A percentile compares a stretch with the other conserved stretches of the same genome.
Evolutionary conservation across 1,140 invertebrate genomes (phyloP).

Genomic region (Trichoplusia ni): DNA sequence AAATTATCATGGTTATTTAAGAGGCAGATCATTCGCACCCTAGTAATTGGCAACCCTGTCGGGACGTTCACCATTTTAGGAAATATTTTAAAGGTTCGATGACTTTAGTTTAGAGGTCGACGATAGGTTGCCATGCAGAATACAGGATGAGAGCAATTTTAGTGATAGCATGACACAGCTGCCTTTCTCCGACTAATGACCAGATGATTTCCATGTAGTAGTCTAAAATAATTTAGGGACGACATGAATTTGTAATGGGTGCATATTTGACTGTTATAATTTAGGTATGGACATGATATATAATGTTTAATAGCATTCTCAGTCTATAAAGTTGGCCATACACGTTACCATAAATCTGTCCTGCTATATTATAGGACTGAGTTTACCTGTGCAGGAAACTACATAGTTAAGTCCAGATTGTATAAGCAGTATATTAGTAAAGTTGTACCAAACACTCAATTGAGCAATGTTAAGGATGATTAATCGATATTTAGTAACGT

Average conservation of each 20-base stretch:
- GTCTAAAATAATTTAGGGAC: not conserved
- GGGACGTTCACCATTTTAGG: conserved; percentile 75
- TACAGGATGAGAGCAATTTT: conserved; percentile 62
- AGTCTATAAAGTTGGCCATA: no score
- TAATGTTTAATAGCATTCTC: no score
- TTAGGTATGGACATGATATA: not conserved
- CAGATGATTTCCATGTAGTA: not conserved
- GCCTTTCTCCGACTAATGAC: conserved; percentile 16
- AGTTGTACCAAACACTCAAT: no score
- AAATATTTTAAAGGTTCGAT: conserved; percentile 74
- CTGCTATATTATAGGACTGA: no score
- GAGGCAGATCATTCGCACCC: not conserved
- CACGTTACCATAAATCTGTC: no score
- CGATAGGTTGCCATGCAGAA: conserved; percentile 39
- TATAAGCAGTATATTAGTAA: no score
- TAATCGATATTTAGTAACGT: no score
- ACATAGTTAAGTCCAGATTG: no score
- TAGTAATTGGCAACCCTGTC: conserved; percentile 24
- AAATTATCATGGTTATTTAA: not conserved
- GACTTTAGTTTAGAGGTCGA: conserved; percentile 70
- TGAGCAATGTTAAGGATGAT: no score
- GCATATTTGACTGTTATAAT: not conserved
- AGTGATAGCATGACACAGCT: conserved; percentile 29
- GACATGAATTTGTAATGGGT: conserved; percentile 10
- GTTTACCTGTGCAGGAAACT: no score